These are phyloP conservation scores for Eutolmus rufibarbis DNA, from an alignment of 2,888 invertebrate species.

Conservation along the genomic window DNA sequence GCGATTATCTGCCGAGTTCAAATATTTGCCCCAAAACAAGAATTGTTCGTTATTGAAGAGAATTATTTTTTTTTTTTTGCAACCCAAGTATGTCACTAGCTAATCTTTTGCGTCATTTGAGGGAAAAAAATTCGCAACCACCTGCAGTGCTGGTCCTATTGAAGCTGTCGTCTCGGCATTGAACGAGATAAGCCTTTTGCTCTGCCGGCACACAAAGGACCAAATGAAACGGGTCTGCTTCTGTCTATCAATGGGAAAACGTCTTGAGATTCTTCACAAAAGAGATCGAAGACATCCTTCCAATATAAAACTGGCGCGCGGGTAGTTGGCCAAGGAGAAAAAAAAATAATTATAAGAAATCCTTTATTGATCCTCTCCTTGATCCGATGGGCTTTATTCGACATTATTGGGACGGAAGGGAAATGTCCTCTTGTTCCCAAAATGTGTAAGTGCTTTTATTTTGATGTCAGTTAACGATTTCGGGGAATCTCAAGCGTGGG, in stretches of 20 bases:
- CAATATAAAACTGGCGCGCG: not conserved
- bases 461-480: not conserved
- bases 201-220: not conserved
- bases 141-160: constrained; percentile 25
- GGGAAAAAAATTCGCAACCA: constrained; percentile 18
- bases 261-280: not conserved
- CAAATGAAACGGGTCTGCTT: not conserved
- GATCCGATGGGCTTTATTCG: not conserved
- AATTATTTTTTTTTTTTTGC: not conserved
- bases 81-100: constrained; percentile 17
- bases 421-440: not conserved
- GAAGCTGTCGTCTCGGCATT: constrained; percentile 14
- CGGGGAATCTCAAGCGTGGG: not conserved
- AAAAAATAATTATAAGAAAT: not conserved
- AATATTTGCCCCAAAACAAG: constrained; percentile 20
- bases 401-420: constrained; percentile 4
- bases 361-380: constrained; percentile 12
- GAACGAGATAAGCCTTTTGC: constrained; percentile 25
- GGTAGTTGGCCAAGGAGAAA: not conserved
- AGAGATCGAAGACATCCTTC: constrained; percentile 1
- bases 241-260: constrained; percentile 21
- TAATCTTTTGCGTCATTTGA: constrained; percentile 23
- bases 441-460: not conserved
- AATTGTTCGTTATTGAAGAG: not conserved
- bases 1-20: not conserved